These are phyloP conservation scores for Propithecus perrieri DNA, from an alignment of 2,797 vertebrate genomes.

Conservation along the genomic window DNA sequence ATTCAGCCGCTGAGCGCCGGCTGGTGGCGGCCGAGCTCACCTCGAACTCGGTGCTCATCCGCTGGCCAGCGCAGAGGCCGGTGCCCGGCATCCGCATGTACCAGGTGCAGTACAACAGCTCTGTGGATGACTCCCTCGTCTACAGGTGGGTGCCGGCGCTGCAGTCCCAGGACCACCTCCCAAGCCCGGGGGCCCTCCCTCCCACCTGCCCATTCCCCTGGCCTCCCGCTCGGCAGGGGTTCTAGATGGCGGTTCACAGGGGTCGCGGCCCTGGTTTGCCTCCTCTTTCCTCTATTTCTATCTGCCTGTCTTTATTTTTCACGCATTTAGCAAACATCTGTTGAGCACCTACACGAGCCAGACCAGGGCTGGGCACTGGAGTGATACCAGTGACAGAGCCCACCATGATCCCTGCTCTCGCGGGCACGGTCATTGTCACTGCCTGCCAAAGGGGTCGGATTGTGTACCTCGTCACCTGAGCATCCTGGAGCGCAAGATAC, in stretches of 20 bases:
- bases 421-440: not conserved
- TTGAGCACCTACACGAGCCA: not conserved
- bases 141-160: conserved; percentile 92
- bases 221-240: not conserved
- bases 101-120: conserved; percentile 98
- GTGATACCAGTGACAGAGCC: not conserved
- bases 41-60: conserved; percentile 93
- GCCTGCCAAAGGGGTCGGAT: not conserved
- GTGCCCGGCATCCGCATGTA: conserved; percentile 96
- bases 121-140: conserved; percentile 93
- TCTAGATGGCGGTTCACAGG: not conserved
- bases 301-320: not conserved
- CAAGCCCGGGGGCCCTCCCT: not conserved
- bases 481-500: not conserved
- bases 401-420: not conserved
- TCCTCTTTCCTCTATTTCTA: not conserved
- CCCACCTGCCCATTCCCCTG: too few species aligned
- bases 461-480: not conserved
- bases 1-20: conserved; percentile 87
- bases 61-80: conserved; percentile 94
- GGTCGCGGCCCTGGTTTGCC: not conserved
- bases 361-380: not conserved
- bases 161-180: not conserved
- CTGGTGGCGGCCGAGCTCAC: conserved; percentile 92
- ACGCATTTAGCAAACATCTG: not conserved